These are phyloP conservation scores for Thoracochromis brauschi DNA, from an alignment of 2,113 vertebrate genomes.

Conservation along the genomic window DNA sequence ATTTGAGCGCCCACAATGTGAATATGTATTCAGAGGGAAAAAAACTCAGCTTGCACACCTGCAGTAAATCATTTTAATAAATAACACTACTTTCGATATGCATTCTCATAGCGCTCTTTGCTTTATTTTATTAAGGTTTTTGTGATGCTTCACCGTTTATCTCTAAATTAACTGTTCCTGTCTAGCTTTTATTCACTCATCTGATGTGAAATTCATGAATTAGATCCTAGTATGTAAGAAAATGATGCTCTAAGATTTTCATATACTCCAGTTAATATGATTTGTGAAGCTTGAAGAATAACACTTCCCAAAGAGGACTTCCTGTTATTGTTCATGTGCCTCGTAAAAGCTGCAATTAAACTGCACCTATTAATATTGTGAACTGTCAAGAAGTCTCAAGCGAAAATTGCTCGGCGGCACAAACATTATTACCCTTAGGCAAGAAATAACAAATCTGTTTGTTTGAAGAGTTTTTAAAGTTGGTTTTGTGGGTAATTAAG, in stretches of 20 bases:
- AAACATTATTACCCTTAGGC: not conserved
- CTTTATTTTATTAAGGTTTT: not conserved
- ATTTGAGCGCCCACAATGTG: not conserved
- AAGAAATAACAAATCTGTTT: not conserved
- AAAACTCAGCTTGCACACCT: not conserved
- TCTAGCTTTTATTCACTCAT: not conserved
- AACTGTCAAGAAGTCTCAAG: not conserved
- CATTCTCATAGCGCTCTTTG: not conserved
- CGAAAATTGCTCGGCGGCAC: not conserved
- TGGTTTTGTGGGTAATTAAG: not conserved
- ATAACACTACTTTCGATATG: not conserved
- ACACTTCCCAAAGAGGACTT: not conserved
- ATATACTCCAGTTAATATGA: not conserved
- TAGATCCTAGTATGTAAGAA: not conserved
- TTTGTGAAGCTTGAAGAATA: not conserved
- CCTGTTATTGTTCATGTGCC: not conserved
- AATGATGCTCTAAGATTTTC: not conserved
- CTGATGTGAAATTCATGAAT: not conserved
- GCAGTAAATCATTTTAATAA: not conserved
- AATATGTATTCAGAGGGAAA: not conserved
- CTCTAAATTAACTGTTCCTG: not conserved
- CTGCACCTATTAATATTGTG: not conserved
- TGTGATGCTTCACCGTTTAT: not conserved
- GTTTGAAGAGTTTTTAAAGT: not conserved
- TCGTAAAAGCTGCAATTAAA: not conserved